Evolutionary conservation across 2,888 invertebrate species (phyloP), one percentile per base, ranked within the genome.

Genomic region (Thera obeliscata): DNA sequence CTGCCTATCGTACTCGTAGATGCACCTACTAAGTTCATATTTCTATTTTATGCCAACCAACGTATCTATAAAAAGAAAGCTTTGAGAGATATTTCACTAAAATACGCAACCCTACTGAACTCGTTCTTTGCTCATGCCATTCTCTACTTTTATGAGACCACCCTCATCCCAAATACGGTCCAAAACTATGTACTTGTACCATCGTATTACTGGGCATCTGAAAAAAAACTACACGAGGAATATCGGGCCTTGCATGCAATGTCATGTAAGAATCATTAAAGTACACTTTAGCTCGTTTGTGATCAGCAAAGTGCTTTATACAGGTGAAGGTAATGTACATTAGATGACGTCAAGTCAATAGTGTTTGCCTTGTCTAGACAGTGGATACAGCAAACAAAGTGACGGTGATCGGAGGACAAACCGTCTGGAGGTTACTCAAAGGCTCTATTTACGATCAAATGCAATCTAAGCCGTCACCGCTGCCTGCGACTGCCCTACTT

Each of bases 361-460:
- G 77, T 87, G 85, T 88, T 87, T 88, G 85, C 56, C 61, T 68
- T 60, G 67, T 83, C 82, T 84, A 83, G 89, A 87, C 87, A 76
- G 78, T 77, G 74, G 69, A 76, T 78, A 74, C 76, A 76, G 74
- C 77, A 77, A 78, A 78, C 78, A 74, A 22, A 79, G 75, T 81
- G 81, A 70, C 76, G 77, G 82, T 86, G 87, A 87, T 56, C 58
- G 64, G 64, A 88, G 87, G 84, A 81, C 83, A 86, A 81, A 82
- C 84, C 56, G 70, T 72, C 72, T 74, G 69, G 65, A 74, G 75
- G 72, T 75, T 69, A 71, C 49, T 58, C 66, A 54, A 71, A 71
- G 69, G 68, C 68, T 71, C 58, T 63, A 61, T 66, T 72, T 69
- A 70, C 66, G 65, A 61, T 62, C 72, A 70, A 72, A 75, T 74